These are phyloP conservation scores for Girardia tigrina DNA, from an alignment of 2,888 invertebrate genomes.

Conservation along the genomic window DNA sequence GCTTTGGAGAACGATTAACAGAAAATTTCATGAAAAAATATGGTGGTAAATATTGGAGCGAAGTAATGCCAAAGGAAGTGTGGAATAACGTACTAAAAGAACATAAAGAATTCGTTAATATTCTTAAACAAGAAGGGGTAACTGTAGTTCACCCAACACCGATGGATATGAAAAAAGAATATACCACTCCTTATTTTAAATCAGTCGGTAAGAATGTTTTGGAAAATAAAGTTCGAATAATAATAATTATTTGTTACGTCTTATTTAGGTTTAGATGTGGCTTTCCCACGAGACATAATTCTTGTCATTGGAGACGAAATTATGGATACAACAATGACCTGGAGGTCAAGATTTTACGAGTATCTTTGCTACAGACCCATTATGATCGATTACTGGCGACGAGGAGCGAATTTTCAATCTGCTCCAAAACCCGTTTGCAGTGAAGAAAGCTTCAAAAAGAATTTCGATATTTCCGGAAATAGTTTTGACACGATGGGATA, in stretches of 20 bases:
- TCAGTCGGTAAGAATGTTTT: background rate
- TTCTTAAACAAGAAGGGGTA: slow-evolving; percentile 40
- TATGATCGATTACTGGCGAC: slow-evolving; percentile 39
- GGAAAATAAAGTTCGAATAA: no score
- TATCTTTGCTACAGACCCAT: slow-evolving; percentile 39
- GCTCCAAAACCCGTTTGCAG: slow-evolving; percentile 39
- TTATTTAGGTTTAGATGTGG: background rate
- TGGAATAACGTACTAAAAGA: slow-evolving; percentile 38
- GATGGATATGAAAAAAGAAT: slow-evolving; percentile 12
- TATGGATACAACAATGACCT: slow-evolving; percentile 40
- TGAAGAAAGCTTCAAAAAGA: slow-evolving; percentile 39
- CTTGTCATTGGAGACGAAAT: slow-evolving; percentile 40
- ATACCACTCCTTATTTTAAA: background rate
- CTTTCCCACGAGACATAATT: slow-evolving; percentile 39
- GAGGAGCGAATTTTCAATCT: slow-evolving; percentile 40
- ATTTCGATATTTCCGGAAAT: slow-evolving; percentile 30
- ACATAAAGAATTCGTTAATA: slow-evolving; percentile 39
- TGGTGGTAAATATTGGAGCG: slow-evolving; percentile 38
- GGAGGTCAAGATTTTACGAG: slow-evolving; percentile 40
- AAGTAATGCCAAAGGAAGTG: slow-evolving; percentile 37
- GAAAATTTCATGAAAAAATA: slow-evolving; percentile 38
- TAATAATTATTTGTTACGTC: background rate
- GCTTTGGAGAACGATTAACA: background rate
- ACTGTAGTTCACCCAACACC: slow-evolving; percentile 38
- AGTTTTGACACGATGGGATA: slow-evolving; percentile 31